Conservation (phyloP, 1,140 invertebrate species). For the Euschistus heros region DNA sequence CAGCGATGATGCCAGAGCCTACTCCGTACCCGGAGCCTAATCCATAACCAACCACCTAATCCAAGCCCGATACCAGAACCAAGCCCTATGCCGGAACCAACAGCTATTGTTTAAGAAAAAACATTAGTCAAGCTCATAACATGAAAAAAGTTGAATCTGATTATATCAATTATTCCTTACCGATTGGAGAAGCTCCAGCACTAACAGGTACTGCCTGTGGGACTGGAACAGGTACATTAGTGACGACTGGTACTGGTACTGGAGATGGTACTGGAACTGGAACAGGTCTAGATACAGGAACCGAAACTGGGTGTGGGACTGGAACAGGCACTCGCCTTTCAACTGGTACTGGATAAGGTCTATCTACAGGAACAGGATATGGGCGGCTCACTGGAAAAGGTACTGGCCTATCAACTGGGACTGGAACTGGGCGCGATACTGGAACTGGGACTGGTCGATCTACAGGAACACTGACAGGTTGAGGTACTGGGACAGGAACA, state of each 20-base stretch:
- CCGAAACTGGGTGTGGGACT: conserved; percentile 26
- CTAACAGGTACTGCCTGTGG: conserved; percentile 7
- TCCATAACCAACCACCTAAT: too few species aligned
- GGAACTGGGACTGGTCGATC: too few species aligned
- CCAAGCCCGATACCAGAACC: not conserved
- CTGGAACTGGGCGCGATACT: too few species aligned
- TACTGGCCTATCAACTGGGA: too few species aligned
- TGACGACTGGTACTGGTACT: conserved; percentile 26
- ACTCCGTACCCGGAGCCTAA: too few species aligned
- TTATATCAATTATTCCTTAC: not conserved
- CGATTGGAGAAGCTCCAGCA: not conserved
- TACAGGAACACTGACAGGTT: too few species aligned
- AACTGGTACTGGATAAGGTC: conserved; percentile 23
- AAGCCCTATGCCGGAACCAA: not conserved
- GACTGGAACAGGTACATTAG: conserved; percentile 18
- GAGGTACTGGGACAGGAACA: too few species aligned
- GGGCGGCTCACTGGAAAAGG: too few species aligned
- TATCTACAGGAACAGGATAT: too few species aligned
- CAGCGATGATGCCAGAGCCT: not conserved
- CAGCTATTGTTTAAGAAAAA: not conserved
- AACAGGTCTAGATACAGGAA: conserved; percentile 22
- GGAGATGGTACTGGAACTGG: conserved; percentile 23
- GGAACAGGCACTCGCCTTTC: conserved; percentile 28
- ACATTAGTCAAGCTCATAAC: too few species aligned
- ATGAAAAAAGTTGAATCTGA: not conserved